Base-by-base conservation (phyloP, 2,888 invertebrate species). In the Eristalis tenax region DNA sequence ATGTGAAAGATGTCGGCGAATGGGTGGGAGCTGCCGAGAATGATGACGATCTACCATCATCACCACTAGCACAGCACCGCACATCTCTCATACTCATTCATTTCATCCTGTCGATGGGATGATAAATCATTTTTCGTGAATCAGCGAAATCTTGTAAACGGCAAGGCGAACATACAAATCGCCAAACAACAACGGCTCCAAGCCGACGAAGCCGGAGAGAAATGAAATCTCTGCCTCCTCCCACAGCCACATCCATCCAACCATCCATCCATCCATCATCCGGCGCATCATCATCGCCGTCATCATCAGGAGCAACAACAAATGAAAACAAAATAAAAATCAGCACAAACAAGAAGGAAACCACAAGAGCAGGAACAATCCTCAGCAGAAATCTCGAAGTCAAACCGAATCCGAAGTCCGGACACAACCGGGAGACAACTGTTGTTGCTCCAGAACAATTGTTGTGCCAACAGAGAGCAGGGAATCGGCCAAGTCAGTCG, bases 81-180 rank as follows among this genome's bases (percentile, higher is more conserved):
- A 59, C 59, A 23, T 26, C 59, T 28, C 18, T 15, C 43, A 68
- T 18, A 18, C 50, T 75, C 50, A 80, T 80, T 87, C 87, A 73
- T 83, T 86, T 57, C 83, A 65, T 83, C 79, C 83, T 83, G 83
- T 87, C 83, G 87, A 87, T 87, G 69, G 68, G 79, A 80, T 77
- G 87, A 89, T 88, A 89, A 89, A 89, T 89, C 89, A 89, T 89
- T 89, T 88, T 89, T 89, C 89, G 89, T 89, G 89, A 88, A 89
- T 89, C 89, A 88, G 85, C 82, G 81, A 83, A 79, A 89, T 89
- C 88, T 89, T 89, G 88, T 89, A 86, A 83, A 81, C 88, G 85
- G 87, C 87, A 80, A 87, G 63, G 61, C 83, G 83, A 87, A 83
- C 87, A 87, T 50, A 50, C 79, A 87, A 83, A 83, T 87, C 87